These are phyloP conservation scores for Nesospiza acunhae DNA, from an alignment of 2,113 vertebrate species.

Conservation along the genomic window DNA sequence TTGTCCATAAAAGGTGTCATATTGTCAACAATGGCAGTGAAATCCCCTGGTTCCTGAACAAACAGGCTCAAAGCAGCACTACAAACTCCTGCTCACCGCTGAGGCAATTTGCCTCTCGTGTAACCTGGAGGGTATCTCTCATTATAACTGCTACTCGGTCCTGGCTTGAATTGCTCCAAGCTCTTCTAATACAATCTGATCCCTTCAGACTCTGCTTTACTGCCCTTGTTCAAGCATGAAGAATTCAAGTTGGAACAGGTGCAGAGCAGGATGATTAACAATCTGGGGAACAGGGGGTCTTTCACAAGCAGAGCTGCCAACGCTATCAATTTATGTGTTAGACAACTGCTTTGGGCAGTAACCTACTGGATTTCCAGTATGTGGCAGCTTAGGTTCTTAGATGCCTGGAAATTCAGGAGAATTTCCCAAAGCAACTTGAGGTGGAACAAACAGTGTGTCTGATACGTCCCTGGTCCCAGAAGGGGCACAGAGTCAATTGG, in stretches of 20 bases:
- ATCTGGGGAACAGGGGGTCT: slow-evolving; percentile 59
- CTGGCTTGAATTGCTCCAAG: slow-evolving; percentile 49
- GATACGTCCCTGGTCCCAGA: not conserved
- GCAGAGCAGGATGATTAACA: slow-evolving; percentile 66
- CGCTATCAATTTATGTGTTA: slow-evolving; percentile 66
- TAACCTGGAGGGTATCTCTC: slow-evolving; percentile 48
- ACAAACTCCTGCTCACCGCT: not conserved
- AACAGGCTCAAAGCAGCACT: not conserved
- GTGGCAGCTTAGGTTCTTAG: slow-evolving; percentile 24
- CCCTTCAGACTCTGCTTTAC: slow-evolving; percentile 57
- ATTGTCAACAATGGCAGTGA: slow-evolving; percentile 22
- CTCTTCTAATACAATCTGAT: slow-evolving; percentile 59
- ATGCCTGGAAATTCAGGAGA: slow-evolving; percentile 40
- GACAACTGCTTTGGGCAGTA: slow-evolving; percentile 68
- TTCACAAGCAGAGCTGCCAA: slow-evolving; percentile 67
- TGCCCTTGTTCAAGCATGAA: slow-evolving; percentile 64
- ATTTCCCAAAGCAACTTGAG: slow-evolving; percentile 39
- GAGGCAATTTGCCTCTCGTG: slow-evolving; percentile 16
- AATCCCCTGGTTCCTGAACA: slow-evolving; percentile 12
- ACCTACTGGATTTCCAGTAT: slow-evolving; percentile 55
- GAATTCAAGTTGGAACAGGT: slow-evolving; percentile 70
- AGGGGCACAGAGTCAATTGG: not conserved
- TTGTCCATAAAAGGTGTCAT: slow-evolving; percentile 15
- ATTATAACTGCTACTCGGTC: not conserved
- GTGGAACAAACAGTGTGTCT: not conserved